Base-by-base conservation (phyloP, 2,888 invertebrate species). In the Pachymerium ferrugineum region DNA sequence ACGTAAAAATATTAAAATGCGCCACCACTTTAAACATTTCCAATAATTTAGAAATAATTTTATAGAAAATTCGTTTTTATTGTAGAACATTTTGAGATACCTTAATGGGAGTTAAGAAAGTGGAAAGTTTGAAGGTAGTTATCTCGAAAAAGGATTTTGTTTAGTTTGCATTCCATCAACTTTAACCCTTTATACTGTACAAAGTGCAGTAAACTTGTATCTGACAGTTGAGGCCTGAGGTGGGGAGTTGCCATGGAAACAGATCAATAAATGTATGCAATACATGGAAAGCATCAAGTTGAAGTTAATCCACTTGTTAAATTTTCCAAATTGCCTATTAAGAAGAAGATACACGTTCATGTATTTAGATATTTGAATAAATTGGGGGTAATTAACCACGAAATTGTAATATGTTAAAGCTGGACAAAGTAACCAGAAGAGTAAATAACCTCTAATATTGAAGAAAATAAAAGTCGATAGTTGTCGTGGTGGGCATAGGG, bases 101-200 rank as follows among this genome's bases (percentile, higher is more conserved):
- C n/a, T n/a, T n/a, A n/a, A n/a, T n/a, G n/a, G n/a, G 62, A 14
- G 62, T 62, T 62, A 62, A 28, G 62, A 62, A 62, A 28, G 28
- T 25, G 25, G 28, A 62, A 62, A 28, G 22, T 62, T 62, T 62
- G 25, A n/a, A 25, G 10, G 62, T 28, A 62, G 62, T 28, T 62
- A 28, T 62, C 28, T 25, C 12, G 28, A 62, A 22, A 62, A 62
- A 28, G 62, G 62, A 28, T 62, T 62, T 62, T 28, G 62, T 62
- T 62, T 62, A 62, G 62, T 62, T 62, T 62, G 62, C 28, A 62
- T 62, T 62, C 62, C n/a, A 62, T 25, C 62, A 62, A 62, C 62
- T 62, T 62, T 62, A 62, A 62, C 62, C 62, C 62, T 62, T 62
- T 62, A 62, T 62, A 62, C 62, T n/a, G n/a, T n/a, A n/a, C n/a